These are phyloP conservation scores for Limnodromus scolopaceus DNA, from an alignment of 2,797 vertebrate genomes.

Conservation along the genomic window DNA sequence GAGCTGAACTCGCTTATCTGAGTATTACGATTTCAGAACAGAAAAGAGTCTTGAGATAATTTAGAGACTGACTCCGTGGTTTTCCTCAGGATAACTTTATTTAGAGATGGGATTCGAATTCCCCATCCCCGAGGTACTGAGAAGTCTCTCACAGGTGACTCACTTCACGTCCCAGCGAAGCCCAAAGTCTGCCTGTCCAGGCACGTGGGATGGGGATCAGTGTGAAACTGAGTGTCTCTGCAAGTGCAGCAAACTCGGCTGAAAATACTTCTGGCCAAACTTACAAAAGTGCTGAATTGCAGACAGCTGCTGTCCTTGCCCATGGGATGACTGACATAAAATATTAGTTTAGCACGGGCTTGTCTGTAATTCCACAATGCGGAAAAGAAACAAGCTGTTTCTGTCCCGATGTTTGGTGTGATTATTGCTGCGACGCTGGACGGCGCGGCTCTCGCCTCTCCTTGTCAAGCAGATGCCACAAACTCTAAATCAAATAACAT, in stretches of 20 bases:
- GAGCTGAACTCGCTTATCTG: not conserved
- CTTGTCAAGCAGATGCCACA: not conserved
- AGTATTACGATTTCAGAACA: not conserved
- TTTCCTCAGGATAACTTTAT: not conserved
- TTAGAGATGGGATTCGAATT: not conserved
- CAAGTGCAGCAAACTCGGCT: not conserved
- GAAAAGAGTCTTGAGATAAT: not conserved
- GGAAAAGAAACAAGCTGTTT: not conserved
- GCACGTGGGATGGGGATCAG: not conserved
- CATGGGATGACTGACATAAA: not conserved
- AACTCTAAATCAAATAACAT: not conserved
- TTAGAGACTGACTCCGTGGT: not conserved
- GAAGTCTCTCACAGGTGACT: not conserved
- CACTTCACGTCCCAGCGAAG: rapidly evolving
- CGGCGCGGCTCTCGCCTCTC: not conserved
- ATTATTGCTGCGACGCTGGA: not conserved
- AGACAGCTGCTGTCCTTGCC: not conserved
- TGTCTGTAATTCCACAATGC: not conserved
- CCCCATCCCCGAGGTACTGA: rapidly evolving
- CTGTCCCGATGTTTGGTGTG: not conserved
- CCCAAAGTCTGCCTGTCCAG: not conserved
- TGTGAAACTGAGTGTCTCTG: not conserved
- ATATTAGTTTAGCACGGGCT: not conserved
- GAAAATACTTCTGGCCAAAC: not conserved
- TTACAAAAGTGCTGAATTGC: not conserved